A percentile compares a stretch with the other conserved stretches of the same genome.
These are phyloP conservation scores for human (Homo sapiens) DNA, from an alignment of 2,113 vertebrate genomes.

Conservation along the genomic window GRCh38 chr13:72866501-72867000, in stretches of 20 bases:
- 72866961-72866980: not conserved
- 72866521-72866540: not conserved
- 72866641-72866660: conserved; percentile 14
- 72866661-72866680: not conserved
- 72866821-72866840: not conserved
- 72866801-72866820: conserved; percentile 16
- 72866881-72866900: not conserved
- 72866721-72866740: not conserved
- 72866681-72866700: conserved; percentile 28
- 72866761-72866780: conserved; percentile 6
- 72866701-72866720: conserved; percentile 23
- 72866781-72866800: conserved; percentile 1
- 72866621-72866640: conserved; percentile 22
- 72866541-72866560: conserved; percentile 6
- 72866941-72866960: conserved; percentile 20
- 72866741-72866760: not conserved
- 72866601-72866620: not conserved
- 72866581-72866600: not conserved
- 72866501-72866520: conserved; percentile 7
- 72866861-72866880: not conserved
- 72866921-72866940: conserved; percentile 8
- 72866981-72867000: conserved; percentile 26
- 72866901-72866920: conserved; percentile 18
- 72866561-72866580: conserved; percentile 12
- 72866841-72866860: conserved; percentile 19